Percentiles rank a stretch among this genome's conserved stretches.
Conservation (phyloP, 2,113 vertebrate species). For the Protobothrops mucrosquamatus region DNA sequence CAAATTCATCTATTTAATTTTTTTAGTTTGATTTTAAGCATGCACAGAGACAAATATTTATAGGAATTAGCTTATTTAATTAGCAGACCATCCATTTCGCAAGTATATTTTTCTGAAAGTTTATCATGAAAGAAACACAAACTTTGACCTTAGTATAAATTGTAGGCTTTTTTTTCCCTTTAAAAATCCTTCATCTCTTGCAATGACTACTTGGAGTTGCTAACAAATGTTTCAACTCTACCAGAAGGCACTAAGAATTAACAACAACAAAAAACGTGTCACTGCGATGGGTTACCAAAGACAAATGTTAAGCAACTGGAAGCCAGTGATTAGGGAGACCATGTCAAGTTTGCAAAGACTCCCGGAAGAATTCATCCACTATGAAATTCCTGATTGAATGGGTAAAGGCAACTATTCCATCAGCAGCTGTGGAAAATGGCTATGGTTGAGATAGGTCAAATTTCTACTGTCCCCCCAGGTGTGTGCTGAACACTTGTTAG, state of each 20-base stretch:
- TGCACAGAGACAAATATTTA: neutral
- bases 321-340: neutral
- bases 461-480: neutral
- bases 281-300: neutral
- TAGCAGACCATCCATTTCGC: neutral
- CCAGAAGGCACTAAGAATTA: neutral
- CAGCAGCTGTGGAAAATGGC: neutral
- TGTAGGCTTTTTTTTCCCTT: neutral
- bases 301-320: neutral
- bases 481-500: neutral
- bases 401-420: neutral
- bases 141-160: neutral
- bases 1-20: neutral
- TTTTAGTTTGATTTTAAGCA: neutral
- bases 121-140: neutral
- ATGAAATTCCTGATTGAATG: neutral
- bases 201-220: neutral
- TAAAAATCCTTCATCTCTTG: neutral
- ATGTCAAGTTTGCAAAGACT: no score
- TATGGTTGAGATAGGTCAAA: neutral
- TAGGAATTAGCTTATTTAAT: neutral
- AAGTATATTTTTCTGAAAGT: neutral
- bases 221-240: neutral
- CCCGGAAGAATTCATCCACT: neutral
- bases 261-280: neutral